Evolutionary conservation across 2,797 vertebrate genomes (phyloP), one percentile per base, ranked within the genome.

Genomic region (Glossophaga mutica): DNA sequence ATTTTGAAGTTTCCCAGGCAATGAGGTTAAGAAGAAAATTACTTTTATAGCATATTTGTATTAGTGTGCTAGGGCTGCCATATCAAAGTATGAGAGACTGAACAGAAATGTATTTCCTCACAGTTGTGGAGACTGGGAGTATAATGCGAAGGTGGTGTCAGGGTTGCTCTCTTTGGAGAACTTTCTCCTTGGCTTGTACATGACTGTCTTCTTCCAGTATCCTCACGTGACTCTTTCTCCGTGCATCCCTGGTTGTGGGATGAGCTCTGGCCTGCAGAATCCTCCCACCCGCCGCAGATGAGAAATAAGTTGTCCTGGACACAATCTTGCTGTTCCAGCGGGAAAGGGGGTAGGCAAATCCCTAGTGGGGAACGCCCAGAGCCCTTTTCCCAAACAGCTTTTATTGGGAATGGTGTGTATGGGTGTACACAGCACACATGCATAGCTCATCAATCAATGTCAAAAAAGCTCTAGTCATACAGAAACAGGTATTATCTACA

Each of bases 1-100:
- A 94, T 55, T 94, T 46, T 84, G 70, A 95, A 59, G 22, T 82
- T 78, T 90, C 65, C 34, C 15, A 39, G 67, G 57, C 42, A 96
- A 44, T 92, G 42, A 55, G 18, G 15, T 50, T 79, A 88, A 71
- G 73, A 50, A 55, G 55, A 95, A 79, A 90, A 48, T 92, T 9
- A 74, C 39, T 67, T 85, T 83, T 78, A 46, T 26, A 16, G 22
- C 55, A 19, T n/a, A 26, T 74, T 68, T 48, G 6, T 50, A 42
- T 95, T 39, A 71, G 14, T 37, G 79, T 71, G 8, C 81, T 59
- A 67, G 29, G 15, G 4, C 34, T 52, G 8, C 59, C 7, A 6
- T 68, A 82, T n/a, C 32, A 26, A 42, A 85, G 18, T 46, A 3
- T 12, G 16, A 15, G 14, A 85, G 32, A 6, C 29, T 65, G 76